phyloP scores from a whole-genome alignment of 1,140 invertebrate species.

The Bombus confusus region DNA sequence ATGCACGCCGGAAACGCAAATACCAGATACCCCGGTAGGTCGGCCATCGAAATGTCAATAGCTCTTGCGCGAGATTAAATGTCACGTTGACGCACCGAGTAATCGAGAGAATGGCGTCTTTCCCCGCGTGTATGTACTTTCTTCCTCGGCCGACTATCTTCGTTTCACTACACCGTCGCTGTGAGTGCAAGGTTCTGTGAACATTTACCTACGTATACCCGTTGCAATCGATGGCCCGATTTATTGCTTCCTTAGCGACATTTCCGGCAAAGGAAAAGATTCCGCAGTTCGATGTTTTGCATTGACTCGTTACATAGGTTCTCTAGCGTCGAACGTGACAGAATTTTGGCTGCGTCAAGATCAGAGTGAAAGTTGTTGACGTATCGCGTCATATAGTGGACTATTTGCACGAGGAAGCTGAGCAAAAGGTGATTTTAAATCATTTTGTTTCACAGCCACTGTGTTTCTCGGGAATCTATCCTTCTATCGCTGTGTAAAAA shows the following conservation, averaged over 20 bases:
- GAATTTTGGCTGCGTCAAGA: no score
- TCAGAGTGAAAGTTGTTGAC: no score
- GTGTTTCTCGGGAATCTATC: no score
- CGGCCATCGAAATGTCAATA: conserved; percentile 69
- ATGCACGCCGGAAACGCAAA: conserved; percentile 65
- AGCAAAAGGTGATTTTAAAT: no score
- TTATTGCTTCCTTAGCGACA: conserved; percentile 31
- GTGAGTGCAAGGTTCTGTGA: not conserved
- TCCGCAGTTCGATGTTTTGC: not conserved
- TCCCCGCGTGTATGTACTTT: conserved; percentile 3
- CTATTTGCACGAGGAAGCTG: no score
- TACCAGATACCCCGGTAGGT: conserved; percentile 58
- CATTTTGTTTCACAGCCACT: no score
- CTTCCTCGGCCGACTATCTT: not conserved
- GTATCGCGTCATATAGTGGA: no score
- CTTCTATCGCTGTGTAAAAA: not conserved
- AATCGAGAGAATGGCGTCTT: conserved; percentile 68
- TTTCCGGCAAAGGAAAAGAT: not conserved
- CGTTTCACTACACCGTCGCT: no score
- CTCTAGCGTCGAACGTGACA: no score
- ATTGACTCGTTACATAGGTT: no score
- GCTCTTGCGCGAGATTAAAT: conserved; percentile 69
- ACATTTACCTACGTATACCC: not conserved
- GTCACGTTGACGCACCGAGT: conserved; percentile 65
- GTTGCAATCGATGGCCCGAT: not conserved